Conservation (phyloP, 1,140 invertebrate genomes). For the Atopsyche davidsoni region DNA sequence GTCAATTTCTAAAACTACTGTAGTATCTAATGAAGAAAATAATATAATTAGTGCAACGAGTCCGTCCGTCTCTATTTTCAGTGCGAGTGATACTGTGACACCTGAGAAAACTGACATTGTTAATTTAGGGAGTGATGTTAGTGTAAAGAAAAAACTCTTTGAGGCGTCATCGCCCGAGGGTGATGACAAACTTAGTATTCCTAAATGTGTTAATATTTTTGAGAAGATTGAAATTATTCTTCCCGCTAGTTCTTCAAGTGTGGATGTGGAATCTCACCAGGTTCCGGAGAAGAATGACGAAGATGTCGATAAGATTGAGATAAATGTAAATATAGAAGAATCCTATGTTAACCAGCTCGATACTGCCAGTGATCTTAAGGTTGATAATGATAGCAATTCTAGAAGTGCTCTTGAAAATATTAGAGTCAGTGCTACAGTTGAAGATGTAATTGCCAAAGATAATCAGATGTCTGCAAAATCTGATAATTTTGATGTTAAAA, state of each 20-base stretch:
- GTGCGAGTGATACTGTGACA: conserved; percentile 6
- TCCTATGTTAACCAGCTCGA: conserved; percentile 25
- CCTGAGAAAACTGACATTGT: conserved; percentile 7
- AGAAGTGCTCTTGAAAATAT: conserved; percentile 12
- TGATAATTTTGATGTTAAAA: conserved; percentile 25
- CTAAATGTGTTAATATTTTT: conserved; percentile 21
- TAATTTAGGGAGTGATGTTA: conserved; percentile 11
- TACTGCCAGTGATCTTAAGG: conserved; percentile 28
- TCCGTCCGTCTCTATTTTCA: conserved; percentile 6
- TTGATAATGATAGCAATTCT: conserved; percentile 29
- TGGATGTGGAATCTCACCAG: no score
- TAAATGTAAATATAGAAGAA: conserved; percentile 28
- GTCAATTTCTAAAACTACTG: no score
- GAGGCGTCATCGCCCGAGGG: conserved; percentile 2
- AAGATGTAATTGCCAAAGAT: conserved; percentile 32
- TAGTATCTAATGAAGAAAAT: conserved; percentile 12
- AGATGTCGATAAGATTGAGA: conserved; percentile 20
- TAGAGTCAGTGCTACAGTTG: conserved; percentile 8
- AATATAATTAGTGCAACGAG: conserved; percentile 8
- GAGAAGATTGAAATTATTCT: background rate
- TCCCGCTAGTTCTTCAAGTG: no score
- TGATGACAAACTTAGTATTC: no score
- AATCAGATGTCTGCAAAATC: conserved; percentile 40
- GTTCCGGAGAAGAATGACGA: no score
- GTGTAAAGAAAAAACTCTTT: conserved; percentile 7